These are phyloP conservation scores for Suricata suricatta DNA, from an alignment of 2,113 vertebrate genomes.

Conservation along the genomic window DNA sequence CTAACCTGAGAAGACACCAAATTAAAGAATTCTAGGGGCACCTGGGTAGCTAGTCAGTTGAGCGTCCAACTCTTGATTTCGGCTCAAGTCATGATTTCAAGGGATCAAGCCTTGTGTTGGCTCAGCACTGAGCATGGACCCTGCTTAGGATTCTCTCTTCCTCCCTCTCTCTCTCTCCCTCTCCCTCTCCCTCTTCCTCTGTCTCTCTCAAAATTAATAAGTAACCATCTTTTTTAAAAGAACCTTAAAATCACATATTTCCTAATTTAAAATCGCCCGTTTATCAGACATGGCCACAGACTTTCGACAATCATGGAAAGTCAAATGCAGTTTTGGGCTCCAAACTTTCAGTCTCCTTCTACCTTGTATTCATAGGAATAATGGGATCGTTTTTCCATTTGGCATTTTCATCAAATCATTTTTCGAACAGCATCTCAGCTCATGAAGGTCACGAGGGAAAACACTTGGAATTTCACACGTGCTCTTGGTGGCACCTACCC, in stretches of 20 bases:
- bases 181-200: no score
- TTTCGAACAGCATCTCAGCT: not conserved
- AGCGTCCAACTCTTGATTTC: no score
- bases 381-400: not conserved
- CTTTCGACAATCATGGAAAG: not conserved
- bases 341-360: not conserved
- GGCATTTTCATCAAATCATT: not conserved
- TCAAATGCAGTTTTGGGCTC: not conserved
- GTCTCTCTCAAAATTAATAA: no score
- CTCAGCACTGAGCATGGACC: no score
- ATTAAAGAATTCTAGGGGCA: not conserved
- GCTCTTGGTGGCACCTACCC: not conserved
- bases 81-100: no score
- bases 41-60: no score
- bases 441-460: not conserved
- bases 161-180: no score
- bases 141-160: no score
- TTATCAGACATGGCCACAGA: not conserved
- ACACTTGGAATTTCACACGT: rapidly evolving
- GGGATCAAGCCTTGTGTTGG: no score
- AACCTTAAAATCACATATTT: not conserved
- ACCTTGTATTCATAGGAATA: not conserved
- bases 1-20: not conserved
- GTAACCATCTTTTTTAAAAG: no score
- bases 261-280: not conserved